Evolutionary conservation across 2,113 vertebrate species (phyloP).

Genomic region (Trematocara macrostoma): DNA sequence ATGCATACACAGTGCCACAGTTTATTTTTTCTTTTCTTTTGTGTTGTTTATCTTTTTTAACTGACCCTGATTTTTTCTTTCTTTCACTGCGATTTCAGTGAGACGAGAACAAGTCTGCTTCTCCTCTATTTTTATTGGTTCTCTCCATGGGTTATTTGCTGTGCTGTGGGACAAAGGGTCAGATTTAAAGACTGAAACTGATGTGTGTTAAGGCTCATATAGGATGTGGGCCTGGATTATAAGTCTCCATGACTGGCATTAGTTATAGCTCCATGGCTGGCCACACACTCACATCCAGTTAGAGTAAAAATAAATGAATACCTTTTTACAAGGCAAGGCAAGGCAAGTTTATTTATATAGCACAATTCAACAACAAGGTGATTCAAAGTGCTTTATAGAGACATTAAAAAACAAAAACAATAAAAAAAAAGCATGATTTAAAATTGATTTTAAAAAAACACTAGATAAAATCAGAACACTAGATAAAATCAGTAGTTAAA

Average conservation of each 20-base stretch:
- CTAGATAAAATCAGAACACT: too few species aligned
- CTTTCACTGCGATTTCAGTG: not conserved
- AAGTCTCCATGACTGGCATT: not conserved
- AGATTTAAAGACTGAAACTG: constrained; percentile 11
- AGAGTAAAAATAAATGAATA: not conserved
- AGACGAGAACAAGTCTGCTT: not conserved
- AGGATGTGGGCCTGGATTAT: not conserved
- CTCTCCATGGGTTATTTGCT: not conserved
- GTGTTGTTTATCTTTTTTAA: not conserved
- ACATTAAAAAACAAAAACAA: too few species aligned
- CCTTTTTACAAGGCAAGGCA: not conserved
- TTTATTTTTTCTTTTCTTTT: not conserved
- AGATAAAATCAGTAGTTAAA: too few species aligned
- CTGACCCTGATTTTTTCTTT: constrained; percentile 33
- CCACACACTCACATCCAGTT: not conserved
- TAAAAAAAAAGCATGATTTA: too few species aligned
- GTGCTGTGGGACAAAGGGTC: not conserved
- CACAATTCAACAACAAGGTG: too few species aligned
- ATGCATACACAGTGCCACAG: not conserved
- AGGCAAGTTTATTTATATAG: too few species aligned
- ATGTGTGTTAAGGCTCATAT: not conserved
- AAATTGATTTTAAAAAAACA: too few species aligned
- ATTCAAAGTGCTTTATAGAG: too few species aligned
- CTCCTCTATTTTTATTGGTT: not conserved
- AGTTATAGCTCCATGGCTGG: not conserved